Percentiles rank a stretch among this genome's conserved stretches.
phyloP scores from a whole-genome alignment of 2,113 vertebrate species.

The Pelecanus crispus region DNA sequence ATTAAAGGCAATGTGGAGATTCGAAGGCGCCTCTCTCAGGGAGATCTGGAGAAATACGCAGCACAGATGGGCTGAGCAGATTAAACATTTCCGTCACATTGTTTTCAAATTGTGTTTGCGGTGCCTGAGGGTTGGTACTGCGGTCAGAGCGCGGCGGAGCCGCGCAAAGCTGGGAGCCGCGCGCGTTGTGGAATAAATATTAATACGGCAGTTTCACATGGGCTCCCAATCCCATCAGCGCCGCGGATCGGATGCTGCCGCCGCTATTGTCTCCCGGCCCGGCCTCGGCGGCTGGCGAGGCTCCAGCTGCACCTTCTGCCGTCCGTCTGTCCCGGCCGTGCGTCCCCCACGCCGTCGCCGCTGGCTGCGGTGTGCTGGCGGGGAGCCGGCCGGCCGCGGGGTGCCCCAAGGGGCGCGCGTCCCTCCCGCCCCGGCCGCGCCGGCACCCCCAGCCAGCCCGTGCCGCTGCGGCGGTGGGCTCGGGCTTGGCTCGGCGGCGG shows the following conservation, averaged over 20 bases:
- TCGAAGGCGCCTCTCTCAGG: constrained; percentile 90
- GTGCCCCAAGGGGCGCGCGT: accelerated
- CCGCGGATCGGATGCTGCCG: background rate
- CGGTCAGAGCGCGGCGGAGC: constrained; percentile 77
- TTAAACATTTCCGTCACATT: constrained; percentile 93
- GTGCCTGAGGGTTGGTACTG: constrained; percentile 77
- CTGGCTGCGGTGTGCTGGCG: accelerated
- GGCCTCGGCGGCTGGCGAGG: background rate
- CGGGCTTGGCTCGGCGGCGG: background rate
- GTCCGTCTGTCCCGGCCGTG: background rate
- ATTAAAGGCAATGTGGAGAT: constrained; percentile 94
- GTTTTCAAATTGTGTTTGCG: constrained; percentile 84
- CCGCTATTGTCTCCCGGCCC: constrained; percentile 28
- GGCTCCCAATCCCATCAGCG: constrained; percentile 52
- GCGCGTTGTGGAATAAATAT: constrained; percentile 68
- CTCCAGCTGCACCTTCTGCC: background rate
- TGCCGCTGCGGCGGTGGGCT: accelerated
- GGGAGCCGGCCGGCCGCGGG: background rate
- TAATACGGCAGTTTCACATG: constrained; percentile 60
- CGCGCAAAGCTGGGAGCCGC: constrained; percentile 40
- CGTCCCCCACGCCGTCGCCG: background rate
- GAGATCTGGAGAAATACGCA: constrained; percentile 86
- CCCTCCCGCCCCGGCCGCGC: background rate
- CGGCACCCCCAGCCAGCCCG: accelerated
- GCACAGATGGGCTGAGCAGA: constrained; percentile 94